phyloP scores from a whole-genome alignment of 2,888 invertebrate species.

The Scelioninae gen. 1 region DNA sequence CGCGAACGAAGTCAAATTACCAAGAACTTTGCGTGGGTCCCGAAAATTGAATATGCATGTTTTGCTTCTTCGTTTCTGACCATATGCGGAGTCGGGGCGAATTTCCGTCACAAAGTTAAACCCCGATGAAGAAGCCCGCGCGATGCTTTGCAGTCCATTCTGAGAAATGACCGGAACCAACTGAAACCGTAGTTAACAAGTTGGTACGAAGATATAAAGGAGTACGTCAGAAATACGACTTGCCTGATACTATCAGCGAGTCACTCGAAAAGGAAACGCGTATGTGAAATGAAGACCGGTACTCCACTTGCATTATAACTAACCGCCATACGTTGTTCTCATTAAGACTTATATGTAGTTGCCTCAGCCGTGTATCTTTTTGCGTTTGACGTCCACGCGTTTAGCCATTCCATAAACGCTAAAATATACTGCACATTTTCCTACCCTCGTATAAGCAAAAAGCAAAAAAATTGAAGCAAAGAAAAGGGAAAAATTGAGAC shows the following conservation, averaged over 20 bases:
- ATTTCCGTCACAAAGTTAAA: conserved; percentile 58
- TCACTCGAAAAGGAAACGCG: conserved; percentile 69
- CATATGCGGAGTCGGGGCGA: conserved; percentile 35
- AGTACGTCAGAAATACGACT: conserved; percentile 62
- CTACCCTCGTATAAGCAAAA: neutral
- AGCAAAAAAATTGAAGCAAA: neutral
- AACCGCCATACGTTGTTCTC: conserved; percentile 59
- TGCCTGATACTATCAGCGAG: conserved; percentile 60
- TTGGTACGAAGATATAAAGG: conserved; percentile 63
- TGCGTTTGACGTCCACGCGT: conserved; percentile 36
- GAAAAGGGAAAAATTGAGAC: neutral
- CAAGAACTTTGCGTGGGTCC: conserved; percentile 55
- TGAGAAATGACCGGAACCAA: conserved; percentile 70
- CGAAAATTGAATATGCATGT: conserved; percentile 67
- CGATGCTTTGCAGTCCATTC: conserved; percentile 53
- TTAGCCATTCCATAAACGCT: conserved; percentile 51
- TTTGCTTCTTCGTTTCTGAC: conserved; percentile 53
- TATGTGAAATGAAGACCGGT: conserved; percentile 70
- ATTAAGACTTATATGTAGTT: conserved; percentile 68
- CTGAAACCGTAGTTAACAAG: conserved; percentile 60
- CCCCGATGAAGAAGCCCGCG: conserved; percentile 42
- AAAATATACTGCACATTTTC: conserved; percentile 37
- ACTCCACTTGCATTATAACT: conserved; percentile 67
- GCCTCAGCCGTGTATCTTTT: conserved; percentile 36
- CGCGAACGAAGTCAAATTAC: conserved; percentile 50